Evolutionary conservation across 2,888 invertebrate species (phyloP), one percentile per base, ranked within the genome.

Genomic region (Drosophila melanocephala): DNA sequence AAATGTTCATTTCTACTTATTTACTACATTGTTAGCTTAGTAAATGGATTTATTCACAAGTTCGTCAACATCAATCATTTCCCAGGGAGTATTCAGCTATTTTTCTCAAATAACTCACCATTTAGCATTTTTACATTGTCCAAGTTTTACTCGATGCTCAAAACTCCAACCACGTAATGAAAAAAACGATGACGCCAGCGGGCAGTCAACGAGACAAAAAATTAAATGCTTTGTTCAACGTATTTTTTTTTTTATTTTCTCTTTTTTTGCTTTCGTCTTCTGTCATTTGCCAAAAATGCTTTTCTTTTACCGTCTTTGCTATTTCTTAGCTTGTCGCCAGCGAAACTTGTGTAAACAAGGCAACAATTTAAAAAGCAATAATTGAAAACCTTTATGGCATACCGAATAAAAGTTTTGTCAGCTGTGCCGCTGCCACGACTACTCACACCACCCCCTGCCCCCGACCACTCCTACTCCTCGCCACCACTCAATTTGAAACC

Each of bases 381-480:
- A 84, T 84, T 79, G 81, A 85, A 87, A 87, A 85, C 85, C 81
- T 75, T 84, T 84, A 75, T 89, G 73, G 75, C 83, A 79, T 77
- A 50, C 59, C 69, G 58, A 83, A 83, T 60, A 79, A 76, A 86
- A 80, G 68, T 71, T 86, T 83, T 62, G 70, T 76, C 83, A 74
- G 81, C 83, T 79, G 79, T 66, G 69, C 61, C 44, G 71, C 39
- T 83, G 68, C 85, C 81, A 79, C 79, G 58, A 30, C 57, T n/a
- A 30, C 6, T 7, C 56, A 19, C 19, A 14, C 30, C 22, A n/a
- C 19, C 51, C 61, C 52, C 51, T 12, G 14, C 28, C 5, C 7
- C 19, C 39, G 5, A n/a, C 1, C 10, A n/a, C 2, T 26, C 14
- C 44, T 37, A 28, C n/a, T 42, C 26, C 14, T 9, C 28, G 22